These are phyloP conservation scores for Ichneumoninae sp. DNA, from an alignment of 2,888 invertebrate genomes.

Conservation along the genomic window DNA sequence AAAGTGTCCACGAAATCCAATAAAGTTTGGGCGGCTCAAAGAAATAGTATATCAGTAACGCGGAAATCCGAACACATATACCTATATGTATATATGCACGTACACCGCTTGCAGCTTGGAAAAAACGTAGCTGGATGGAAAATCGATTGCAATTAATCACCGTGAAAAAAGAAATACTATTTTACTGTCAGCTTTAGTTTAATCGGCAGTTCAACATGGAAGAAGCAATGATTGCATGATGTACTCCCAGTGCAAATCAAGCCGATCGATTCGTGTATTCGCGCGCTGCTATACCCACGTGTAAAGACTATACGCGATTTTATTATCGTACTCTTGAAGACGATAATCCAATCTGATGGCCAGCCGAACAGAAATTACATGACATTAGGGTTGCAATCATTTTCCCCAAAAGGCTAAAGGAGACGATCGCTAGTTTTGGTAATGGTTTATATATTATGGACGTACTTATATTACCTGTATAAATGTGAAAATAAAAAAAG, in stretches of 20 bases:
- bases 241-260: not conserved
- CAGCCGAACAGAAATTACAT: not conserved
- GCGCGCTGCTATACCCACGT: not conserved
- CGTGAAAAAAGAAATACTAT: not conserved
- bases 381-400: too few relatives aligned
- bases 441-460: too few relatives aligned
- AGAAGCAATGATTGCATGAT: not conserved
- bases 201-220: not conserved
- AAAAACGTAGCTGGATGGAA: not conserved
- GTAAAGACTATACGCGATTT: not conserved
- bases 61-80: not conserved
- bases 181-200: not conserved
- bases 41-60: slow-evolving; percentile 30
- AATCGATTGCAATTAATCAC: not conserved
- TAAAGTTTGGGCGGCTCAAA: slow-evolving; percentile 49
- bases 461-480: too few relatives aligned
- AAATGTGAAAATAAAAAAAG: too few relatives aligned
- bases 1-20: slow-evolving; percentile 53
- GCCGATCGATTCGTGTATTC: not conserved
- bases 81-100: not conserved
- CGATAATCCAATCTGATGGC: not conserved
- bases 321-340: not conserved
- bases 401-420: too few relatives aligned
- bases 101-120: not conserved
- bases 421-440: too few relatives aligned